Evolutionary conservation across 2,113 vertebrate species (phyloP).

Genomic region (Pagrus major): DNA sequence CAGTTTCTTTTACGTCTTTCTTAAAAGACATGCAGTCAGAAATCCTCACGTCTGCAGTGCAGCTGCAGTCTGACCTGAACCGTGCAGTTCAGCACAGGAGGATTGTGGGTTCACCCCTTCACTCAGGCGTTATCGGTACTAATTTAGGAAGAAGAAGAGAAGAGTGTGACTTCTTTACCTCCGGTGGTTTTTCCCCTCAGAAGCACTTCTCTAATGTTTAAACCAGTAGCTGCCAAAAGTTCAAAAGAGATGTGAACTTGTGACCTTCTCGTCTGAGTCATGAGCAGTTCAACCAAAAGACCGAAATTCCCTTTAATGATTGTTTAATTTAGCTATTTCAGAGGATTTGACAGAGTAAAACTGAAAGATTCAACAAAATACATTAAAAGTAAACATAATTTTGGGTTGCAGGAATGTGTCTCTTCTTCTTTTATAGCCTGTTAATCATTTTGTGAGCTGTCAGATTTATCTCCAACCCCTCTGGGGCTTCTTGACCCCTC

Average conservation of each 20-base stretch:
- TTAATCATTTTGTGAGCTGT: conserved; percentile 19
- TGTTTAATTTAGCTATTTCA: conserved; percentile 13
- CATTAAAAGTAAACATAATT: not conserved
- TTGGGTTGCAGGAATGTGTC: not conserved
- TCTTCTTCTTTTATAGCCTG: not conserved
- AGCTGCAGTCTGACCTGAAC: conserved; percentile 20
- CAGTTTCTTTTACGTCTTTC: conserved; percentile 27
- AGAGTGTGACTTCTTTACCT: not conserved
- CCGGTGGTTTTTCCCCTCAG: not conserved
- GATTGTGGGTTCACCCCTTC: not conserved
- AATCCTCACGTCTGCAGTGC: conserved; percentile 28
- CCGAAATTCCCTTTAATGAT: not conserved
- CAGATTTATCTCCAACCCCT: not conserved
- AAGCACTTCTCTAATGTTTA: not conserved
- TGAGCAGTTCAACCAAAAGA: not conserved
- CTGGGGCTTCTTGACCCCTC: not conserved
- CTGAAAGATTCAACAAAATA: not conserved
- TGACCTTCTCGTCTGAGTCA: conserved; percentile 14
- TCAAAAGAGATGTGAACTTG: conserved; percentile 11
- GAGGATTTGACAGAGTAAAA: not conserved
- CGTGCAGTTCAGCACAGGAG: not conserved
- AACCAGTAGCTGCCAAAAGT: conserved; percentile 1
- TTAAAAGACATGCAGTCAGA: not conserved
- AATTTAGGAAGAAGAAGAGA: not conserved
- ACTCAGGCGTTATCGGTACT: conserved; percentile 17